Evolutionary conservation across 2,797 vertebrate species (phyloP), one percentile per base, ranked within the genome.

Genomic region (Cyprinella venusta): DNA sequence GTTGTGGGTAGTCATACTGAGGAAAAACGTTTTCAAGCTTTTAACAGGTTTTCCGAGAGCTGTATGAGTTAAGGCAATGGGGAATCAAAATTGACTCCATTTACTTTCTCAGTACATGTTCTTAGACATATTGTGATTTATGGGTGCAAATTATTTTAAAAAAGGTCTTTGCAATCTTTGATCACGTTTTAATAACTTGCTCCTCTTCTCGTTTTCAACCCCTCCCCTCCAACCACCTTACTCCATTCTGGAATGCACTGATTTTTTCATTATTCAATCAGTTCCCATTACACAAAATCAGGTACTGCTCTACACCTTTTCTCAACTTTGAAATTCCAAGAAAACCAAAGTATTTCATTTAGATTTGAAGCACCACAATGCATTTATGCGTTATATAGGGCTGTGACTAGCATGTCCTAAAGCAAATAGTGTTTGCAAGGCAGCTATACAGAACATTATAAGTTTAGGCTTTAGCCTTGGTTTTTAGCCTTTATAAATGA

Each of bases 11-110:
- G 78, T 70, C 13, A 59, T 85, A 80, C 85, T 52, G 78, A 16
- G 76, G 83, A 76, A 92, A 93, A 92, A 91, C 87, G 90, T 91
- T 93, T 90, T 89, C 86, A n/a, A 61, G 83, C 80, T 81, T 79
- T 63, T 38, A 52, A 59, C 81, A 6, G 12, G 0, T 81, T 88
- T 79, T 84, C 45, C 21, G 77, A 83, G 82, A 76, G 80, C 70
- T 88, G 84, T 90, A 87, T 18, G 15, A 45, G 56, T 56, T 56
- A 75, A 75, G 52, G 52, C 13, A 9, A 52, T 0, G 48, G 3
- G 18, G 21, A 59, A 59, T 42, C 38, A 42, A 26, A 45, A 63
- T 12, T 19, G 54, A 42, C 36, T 13, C 13, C 18, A 10, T 76
- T 76, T 63, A 63, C 56, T 26, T 63, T 42, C 56, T 45, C 24